These are phyloP conservation scores for Myodes glareolus DNA, from an alignment of 2,113 vertebrate species.

Conservation along the genomic window DNA sequence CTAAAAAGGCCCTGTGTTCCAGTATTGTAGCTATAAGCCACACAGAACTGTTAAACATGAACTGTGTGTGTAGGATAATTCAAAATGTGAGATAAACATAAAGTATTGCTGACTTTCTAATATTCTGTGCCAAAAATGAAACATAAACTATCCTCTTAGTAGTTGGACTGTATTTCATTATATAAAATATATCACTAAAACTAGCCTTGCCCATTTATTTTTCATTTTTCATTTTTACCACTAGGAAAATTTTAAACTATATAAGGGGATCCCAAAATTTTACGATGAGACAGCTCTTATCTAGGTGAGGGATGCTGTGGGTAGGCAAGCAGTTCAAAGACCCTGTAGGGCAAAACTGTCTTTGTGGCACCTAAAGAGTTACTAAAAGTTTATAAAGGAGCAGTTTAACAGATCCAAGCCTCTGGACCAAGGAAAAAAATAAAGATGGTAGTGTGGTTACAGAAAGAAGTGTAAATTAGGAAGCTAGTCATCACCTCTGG, in stretches of 20 bases:
- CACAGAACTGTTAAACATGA: background rate
- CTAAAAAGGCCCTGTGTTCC: background rate
- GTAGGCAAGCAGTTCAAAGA: background rate
- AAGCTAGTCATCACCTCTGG: background rate
- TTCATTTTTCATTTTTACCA: background rate
- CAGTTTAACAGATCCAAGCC: background rate
- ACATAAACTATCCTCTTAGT: background rate
- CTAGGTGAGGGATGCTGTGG: background rate
- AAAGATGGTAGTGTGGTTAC: background rate
- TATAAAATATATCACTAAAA: constrained; percentile 1
- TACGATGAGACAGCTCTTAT: background rate
- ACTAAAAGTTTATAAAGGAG: background rate
- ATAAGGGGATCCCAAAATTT: background rate
- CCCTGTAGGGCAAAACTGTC: background rate
- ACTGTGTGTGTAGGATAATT: background rate
- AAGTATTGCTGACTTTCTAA: background rate
- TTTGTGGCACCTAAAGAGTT: background rate
- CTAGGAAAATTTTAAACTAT: background rate
- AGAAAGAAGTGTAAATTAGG: background rate
- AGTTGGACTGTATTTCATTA: background rate
- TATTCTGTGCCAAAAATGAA: background rate
- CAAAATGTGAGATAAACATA: background rate
- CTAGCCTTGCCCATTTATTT: background rate
- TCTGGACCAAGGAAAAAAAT: background rate
- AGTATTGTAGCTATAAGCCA: background rate